A percentile compares a stretch with the other conserved stretches of the same genome.
These are phyloP conservation scores for Luperina testacea DNA, from an alignment of 2,888 invertebrate genomes.

Conservation along the genomic window DNA sequence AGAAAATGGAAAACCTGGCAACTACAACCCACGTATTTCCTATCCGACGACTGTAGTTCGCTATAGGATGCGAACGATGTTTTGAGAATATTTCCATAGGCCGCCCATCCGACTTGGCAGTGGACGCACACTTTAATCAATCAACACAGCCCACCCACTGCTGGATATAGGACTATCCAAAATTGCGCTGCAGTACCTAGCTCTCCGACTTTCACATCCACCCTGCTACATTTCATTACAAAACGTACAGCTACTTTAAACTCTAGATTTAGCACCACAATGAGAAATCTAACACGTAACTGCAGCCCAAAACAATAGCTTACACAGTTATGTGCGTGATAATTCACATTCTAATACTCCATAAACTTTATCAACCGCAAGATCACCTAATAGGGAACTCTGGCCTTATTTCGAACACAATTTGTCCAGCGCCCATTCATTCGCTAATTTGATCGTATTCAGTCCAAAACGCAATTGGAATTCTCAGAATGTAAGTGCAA, in stretches of 20 bases:
- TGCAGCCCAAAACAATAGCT: constrained; percentile 46
- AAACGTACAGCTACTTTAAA: neutral
- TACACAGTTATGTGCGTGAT: constrained; percentile 36
- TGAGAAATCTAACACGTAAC: constrained; percentile 38
- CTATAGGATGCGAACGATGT: constrained; percentile 1
- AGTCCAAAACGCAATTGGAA: constrained; percentile 47
- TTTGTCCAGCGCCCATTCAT: constrained; percentile 59
- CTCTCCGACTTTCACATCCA: neutral
- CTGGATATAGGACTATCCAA: neutral
- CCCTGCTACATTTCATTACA: neutral
- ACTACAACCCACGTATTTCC: constrained; percentile 21
- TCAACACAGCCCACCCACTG: neutral
- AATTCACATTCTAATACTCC: constrained; percentile 55
- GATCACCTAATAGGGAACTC: constrained; percentile 55
- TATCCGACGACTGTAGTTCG: neutral
- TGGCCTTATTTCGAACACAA: constrained; percentile 56
- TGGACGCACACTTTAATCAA: constrained; percentile 10
- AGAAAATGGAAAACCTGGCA: constrained; percentile 29
- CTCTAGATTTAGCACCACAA: constrained; percentile 44
- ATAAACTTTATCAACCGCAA: constrained; percentile 44
- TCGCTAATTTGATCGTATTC: constrained; percentile 58
- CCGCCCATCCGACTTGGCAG: constrained; percentile 4
- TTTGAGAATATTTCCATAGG: constrained; percentile 15
- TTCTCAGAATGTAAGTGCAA: constrained; percentile 51
- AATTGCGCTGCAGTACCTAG: neutral